Evolutionary conservation across 1,140 invertebrate species (phyloP).

Genomic region (Planococcus citri): DNA sequence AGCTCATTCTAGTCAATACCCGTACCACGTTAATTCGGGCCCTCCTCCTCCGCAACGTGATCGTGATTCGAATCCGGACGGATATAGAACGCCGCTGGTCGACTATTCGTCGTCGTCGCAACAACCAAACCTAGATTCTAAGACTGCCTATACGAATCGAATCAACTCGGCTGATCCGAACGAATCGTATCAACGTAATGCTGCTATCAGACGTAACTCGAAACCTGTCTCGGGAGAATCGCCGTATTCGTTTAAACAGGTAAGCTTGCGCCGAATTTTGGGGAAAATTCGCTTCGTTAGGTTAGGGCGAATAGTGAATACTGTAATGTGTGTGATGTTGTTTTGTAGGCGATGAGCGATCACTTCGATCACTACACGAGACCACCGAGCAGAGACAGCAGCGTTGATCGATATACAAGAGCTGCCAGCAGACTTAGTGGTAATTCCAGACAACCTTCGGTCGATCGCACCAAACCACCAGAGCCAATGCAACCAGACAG

Average conservation of each 20-base stretch:
- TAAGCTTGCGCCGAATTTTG: constrained; percentile 19
- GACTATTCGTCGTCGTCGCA: not conserved
- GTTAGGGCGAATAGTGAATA: too few species aligned
- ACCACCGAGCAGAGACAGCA: constrained; percentile 73
- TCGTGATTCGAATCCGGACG: not conserved
- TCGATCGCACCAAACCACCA: constrained; percentile 44
- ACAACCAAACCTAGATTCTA: not conserved
- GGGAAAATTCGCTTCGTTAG: too few species aligned
- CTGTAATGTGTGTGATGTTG: too few species aligned
- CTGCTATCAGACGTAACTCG: constrained; percentile 35
- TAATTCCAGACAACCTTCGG: constrained; percentile 56
- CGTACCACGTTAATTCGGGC: too few species aligned
- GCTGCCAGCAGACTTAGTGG: constrained; percentile 41
- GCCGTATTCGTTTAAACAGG: constrained; percentile 30
- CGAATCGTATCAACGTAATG: constrained; percentile 16
- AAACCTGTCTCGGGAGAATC: constrained; percentile 36
- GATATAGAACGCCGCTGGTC: not conserved
- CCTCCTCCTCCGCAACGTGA: not conserved
- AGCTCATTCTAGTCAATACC: constrained; percentile 24
- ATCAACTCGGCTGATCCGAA: not conserved
- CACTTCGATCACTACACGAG: constrained; percentile 86
- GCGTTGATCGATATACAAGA: constrained; percentile 65
- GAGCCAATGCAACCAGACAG: constrained; percentile 25
- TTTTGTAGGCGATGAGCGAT: constrained; percentile 43
- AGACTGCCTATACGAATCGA: constrained; percentile 1